Percentiles rank a stretch among this genome's conserved stretches.
Conservation (phyloP, 1,140 invertebrate genomes). For the Drosophila ohnishii region DNA sequence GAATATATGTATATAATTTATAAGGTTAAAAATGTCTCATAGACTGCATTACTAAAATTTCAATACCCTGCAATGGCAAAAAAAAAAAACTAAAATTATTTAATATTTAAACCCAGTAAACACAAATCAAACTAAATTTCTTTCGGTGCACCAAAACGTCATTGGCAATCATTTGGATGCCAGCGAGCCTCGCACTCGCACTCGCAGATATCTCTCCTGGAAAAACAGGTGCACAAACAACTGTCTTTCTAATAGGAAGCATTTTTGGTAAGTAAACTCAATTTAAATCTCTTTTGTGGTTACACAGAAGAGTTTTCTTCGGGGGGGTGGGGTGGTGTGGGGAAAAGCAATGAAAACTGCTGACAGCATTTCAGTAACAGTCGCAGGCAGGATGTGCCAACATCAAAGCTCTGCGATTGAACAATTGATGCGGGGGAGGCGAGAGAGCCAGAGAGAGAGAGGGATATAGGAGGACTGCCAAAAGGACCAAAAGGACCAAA, state of each 20-base stretch:
- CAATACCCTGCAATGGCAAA: too few species aligned
- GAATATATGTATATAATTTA: too few species aligned
- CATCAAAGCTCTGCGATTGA: conserved; percentile 36
- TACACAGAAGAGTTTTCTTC: conserved; percentile 7
- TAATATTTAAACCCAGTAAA: too few species aligned
- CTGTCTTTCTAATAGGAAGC: conserved; percentile 11
- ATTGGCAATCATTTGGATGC: conserved; percentile 9
- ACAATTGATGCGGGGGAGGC: conserved; percentile 30
- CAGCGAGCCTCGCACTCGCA: background rate
- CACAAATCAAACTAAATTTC: background rate
- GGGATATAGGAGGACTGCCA: background rate
- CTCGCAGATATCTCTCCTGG: background rate
- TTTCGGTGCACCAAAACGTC: conserved; percentile 1
- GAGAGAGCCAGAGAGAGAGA: background rate
- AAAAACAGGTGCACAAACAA: conserved; percentile 21
- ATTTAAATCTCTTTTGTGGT: conserved; percentile 47
- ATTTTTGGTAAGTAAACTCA: conserved; percentile 37
- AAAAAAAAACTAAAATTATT: background rate
- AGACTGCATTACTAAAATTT: too few species aligned
- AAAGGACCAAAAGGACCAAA: conserved; percentile 13
- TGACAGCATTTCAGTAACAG: conserved; percentile 36
- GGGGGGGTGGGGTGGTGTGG: background rate
- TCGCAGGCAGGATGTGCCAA: conserved; percentile 34
- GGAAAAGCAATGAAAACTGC: conserved; percentile 6
- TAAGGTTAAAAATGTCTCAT: too few species aligned